These are phyloP conservation scores for Lagopus leucura DNA, from an alignment of 2,113 vertebrate species.

Conservation along the genomic window DNA sequence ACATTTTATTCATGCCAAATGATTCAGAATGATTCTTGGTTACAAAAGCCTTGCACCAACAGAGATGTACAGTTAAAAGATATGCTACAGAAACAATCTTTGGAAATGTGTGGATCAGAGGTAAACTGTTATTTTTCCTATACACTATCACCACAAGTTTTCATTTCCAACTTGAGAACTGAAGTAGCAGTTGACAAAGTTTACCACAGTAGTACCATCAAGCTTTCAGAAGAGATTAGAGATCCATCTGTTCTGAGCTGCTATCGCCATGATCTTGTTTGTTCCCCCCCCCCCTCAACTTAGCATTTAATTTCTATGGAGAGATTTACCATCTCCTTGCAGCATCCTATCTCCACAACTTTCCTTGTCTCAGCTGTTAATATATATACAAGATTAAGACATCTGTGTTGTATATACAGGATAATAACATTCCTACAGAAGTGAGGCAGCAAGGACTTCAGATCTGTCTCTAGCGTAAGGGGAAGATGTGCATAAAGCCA, in stretches of 20 bases:
- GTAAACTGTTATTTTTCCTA: not conserved
- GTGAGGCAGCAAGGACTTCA: constrained; percentile 45
- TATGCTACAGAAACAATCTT: not conserved
- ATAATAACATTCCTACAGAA: constrained; percentile 25
- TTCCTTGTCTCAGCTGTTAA: not conserved
- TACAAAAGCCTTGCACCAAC: not conserved
- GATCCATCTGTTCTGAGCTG: not conserved
- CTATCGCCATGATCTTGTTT: not conserved
- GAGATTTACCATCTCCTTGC: not conserved
- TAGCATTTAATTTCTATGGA: not conserved
- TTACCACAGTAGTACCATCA: not conserved
- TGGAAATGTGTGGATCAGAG: not conserved
- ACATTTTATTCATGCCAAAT: not conserved
- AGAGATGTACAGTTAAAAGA: not conserved
- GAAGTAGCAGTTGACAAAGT: not conserved
- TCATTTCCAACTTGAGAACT: not conserved
- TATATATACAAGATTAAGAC: constrained; percentile 36
- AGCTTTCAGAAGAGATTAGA: not conserved
- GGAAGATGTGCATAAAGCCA: not conserved
- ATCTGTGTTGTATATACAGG: not conserved
- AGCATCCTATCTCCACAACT: not conserved
- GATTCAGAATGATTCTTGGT: not conserved
- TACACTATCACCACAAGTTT: not conserved
- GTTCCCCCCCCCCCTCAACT: accelerated
- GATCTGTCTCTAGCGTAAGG: not conserved